Evolutionary conservation across 2,888 invertebrate species (phyloP).

Genomic region (Troides helena): DNA sequence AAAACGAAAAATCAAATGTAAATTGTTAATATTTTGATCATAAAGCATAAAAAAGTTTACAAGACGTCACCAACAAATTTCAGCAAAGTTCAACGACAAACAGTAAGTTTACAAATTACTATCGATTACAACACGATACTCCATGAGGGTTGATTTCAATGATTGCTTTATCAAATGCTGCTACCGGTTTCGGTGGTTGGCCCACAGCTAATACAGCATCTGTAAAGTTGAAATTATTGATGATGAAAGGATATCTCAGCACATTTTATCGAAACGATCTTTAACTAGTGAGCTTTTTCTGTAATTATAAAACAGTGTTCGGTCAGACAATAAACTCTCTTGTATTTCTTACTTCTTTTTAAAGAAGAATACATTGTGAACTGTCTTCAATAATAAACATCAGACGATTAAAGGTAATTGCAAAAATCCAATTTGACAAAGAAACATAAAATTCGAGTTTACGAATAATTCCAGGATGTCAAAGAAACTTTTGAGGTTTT

Average conservation of each 20-base stretch:
- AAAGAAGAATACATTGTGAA: too few relatives aligned
- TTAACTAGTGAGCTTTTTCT: not conserved
- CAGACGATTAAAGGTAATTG: too few relatives aligned
- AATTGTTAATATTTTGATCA: not conserved
- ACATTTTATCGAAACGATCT: too few relatives aligned
- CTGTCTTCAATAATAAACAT: too few relatives aligned
- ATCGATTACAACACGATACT: conserved; percentile 7
- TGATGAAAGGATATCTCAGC: not conserved
- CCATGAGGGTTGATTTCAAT: conserved; percentile 58
- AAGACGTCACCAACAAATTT: not conserved
- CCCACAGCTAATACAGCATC: conserved; percentile 72
- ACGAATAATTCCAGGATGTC: too few relatives aligned
- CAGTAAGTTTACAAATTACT: not conserved
- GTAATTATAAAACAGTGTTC: too few relatives aligned
- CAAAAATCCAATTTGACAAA: too few relatives aligned
- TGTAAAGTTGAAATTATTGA: conserved; percentile 41
- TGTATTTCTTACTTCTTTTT: too few relatives aligned
- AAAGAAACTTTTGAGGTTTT: too few relatives aligned
- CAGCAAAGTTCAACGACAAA: not conserved
- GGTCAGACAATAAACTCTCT: too few relatives aligned
- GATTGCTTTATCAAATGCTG: conserved; percentile 68
- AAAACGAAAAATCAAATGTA: not conserved
- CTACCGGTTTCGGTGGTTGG: conserved; percentile 68
- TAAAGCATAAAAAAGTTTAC: not conserved
- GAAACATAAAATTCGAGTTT: too few relatives aligned